Evolutionary conservation across 2,797 vertebrate species (phyloP).

Genomic region (Rhadinocentrus ornatus): DNA sequence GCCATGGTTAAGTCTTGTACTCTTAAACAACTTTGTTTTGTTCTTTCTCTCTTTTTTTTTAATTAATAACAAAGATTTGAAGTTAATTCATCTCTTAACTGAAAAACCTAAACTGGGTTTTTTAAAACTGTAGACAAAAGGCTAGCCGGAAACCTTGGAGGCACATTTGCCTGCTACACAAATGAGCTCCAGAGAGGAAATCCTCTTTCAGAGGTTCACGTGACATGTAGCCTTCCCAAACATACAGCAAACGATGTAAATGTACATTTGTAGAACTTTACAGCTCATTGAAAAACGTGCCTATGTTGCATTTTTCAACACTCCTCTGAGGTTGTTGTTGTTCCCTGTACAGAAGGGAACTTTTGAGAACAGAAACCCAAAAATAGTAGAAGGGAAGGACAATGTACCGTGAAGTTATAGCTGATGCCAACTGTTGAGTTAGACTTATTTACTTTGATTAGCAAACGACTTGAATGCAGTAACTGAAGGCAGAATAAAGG

Average conservation of each 20-base stretch:
- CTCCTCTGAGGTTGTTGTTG: not conserved
- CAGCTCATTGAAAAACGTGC: not conserved
- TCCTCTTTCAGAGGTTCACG: conserved; percentile 5
- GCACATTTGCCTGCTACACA: conserved; percentile 19
- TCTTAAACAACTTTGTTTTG: too few relatives aligned
- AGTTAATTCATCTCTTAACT: not conserved
- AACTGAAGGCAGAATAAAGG: too few relatives aligned
- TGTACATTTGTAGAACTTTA: not conserved
- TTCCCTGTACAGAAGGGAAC: not conserved
- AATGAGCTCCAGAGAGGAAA: conserved; percentile 17
- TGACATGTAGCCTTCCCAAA: not conserved
- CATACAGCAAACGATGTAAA: not conserved
- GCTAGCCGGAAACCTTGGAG: not conserved
- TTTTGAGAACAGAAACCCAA: not conserved
- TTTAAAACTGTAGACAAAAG: not conserved
- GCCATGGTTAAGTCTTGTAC: too few relatives aligned
- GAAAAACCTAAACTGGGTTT: not conserved
- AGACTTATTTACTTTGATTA: too few relatives aligned
- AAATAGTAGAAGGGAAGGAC: not conserved
- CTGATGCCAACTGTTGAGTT: not conserved
- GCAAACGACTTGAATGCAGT: not conserved
- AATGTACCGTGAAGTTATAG: not conserved
- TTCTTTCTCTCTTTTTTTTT: too few relatives aligned
- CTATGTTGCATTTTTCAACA: not conserved
- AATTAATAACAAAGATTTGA: too few relatives aligned